Evolutionary conservation across 2,797 vertebrate species (phyloP).

Genomic region (Lagodon rhomboides): DNA sequence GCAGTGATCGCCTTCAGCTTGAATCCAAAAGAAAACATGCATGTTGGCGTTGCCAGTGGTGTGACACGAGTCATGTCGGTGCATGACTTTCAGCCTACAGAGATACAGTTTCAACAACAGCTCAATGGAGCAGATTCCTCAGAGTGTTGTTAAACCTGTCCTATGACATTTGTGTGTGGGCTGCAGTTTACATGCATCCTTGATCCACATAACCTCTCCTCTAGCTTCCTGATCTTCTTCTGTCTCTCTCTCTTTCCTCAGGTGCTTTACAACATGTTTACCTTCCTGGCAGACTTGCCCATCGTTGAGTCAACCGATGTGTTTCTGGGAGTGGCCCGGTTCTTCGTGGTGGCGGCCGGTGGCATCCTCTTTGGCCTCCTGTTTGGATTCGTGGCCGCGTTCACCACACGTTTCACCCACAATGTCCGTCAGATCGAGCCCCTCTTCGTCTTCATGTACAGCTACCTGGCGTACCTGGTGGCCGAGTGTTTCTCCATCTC

Average conservation of each 20-base stretch:
- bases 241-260: slow-evolving; percentile 52
- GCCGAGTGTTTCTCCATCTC: slow-evolving; percentile 94
- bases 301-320: slow-evolving; percentile 87
- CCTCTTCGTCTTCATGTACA: slow-evolving; percentile 96
- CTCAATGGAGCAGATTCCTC: not conserved
- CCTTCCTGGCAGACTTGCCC: slow-evolving; percentile 90
- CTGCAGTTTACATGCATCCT: not conserved
- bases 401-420: slow-evolving; percentile 95
- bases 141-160: slow-evolving; percentile 19
- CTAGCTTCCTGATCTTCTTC: too few relatives aligned
- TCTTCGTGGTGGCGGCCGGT: slow-evolving; percentile 92
- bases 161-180: not conserved
- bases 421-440: slow-evolving; percentile 94
- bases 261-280: slow-evolving; percentile 93
- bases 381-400: slow-evolving; percentile 93
- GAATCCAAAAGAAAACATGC: not conserved
- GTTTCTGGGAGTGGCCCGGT: slow-evolving; percentile 90
- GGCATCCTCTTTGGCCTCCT: slow-evolving; percentile 92
- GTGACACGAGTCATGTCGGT: not conserved
- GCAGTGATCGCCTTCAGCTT: not conserved
- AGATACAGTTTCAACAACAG: not conserved
- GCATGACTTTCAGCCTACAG: not conserved
- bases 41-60: not conserved
- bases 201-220: too few relatives aligned
- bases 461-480: slow-evolving; percentile 94